These are phyloP conservation scores for Hippoglossus hippoglossus DNA, from an alignment of 2,797 vertebrate genomes.

Conservation along the genomic window DNA sequence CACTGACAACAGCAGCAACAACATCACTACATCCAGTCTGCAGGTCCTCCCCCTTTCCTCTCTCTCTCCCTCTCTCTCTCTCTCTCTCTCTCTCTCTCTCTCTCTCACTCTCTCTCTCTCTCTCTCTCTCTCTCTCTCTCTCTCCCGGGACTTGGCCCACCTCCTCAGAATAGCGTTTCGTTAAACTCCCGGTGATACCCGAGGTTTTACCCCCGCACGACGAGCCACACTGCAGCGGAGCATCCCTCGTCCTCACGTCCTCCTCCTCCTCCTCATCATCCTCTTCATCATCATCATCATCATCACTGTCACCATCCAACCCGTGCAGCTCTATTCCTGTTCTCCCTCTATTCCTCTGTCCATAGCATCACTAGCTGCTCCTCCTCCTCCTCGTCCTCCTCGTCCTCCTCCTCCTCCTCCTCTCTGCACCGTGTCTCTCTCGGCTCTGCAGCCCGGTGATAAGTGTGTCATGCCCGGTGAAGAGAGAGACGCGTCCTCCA, in stretches of 20 bases:
- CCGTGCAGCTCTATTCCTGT: no score
- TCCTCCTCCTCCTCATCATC: not conserved
- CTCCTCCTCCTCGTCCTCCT: not conserved
- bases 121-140: conserved; percentile 33
- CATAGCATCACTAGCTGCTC: not conserved
- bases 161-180: conserved; percentile 77
- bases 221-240: no score
- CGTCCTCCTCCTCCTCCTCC: not conserved
- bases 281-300: conserved; percentile 13
- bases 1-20: conserved; percentile 46
- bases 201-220: conserved; percentile 40
- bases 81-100: conserved; percentile 20
- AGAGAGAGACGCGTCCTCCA: conserved; percentile 48
- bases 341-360: no score
- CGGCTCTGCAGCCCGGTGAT: conserved; percentile 51
- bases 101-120: conserved; percentile 19
- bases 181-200: conserved; percentile 58
- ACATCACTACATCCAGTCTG: conserved; percentile 22
- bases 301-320: conserved; percentile 22
- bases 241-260: not conserved
- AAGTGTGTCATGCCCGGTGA: conserved; percentile 61
- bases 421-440: conserved; percentile 32
- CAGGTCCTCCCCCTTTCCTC: conserved; percentile 14
- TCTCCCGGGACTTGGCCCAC: conserved; percentile 72
- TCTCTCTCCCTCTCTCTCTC: conserved; percentile 13